Base-by-base conservation (phyloP, 1,140 invertebrate species). In the Drosophila paulistorum region DNA sequence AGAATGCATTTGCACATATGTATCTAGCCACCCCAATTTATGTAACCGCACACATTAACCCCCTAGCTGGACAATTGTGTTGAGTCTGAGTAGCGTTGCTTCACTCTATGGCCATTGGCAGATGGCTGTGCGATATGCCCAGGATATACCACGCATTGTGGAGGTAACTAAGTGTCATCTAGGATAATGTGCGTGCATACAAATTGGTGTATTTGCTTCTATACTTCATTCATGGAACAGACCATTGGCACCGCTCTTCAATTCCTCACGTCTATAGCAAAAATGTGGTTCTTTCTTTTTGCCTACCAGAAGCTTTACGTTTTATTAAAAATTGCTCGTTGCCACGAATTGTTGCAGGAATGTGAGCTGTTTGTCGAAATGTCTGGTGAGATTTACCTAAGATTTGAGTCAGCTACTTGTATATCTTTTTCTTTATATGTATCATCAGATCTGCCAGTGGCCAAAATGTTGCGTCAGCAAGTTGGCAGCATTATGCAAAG, bases 91-190 rank as follows among this genome's bases (percentile, higher is more conserved):
- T 13, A 78, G 82, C 6, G 7, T 74, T 20, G 58, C 75, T 1
- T 91, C 90, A 3, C 74, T 87, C 2, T 91, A 91, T 60, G 90
- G 79, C 6, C 90, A 91, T 39, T 90, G 65, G 69, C 63, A 77
- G n/a, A 78, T 86, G 51, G 55, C 90, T 3, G 20, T 67, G 6
- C 58, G 57, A 20, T 73, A 87, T 20, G 60, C 83, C 5, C 54
- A 74, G 2, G 81, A 91, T 30, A 76, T 91, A 11, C 82, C 90
- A 2, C 62, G 62, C 3, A 71, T 85, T 33, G 65, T 73, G 1
- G 82, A 85, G 71, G 81, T 85, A 14, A 26, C 42, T 42, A 14
- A 20, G 17, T 37, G 57, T 7, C 14, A 20, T 35, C 13, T 20
- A 37, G 17, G 33, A 51, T 64, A 64, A 55, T 42, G 26, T 23